phyloP scores from a whole-genome alignment of 2,797 vertebrate genomes.

The Silurus aristotelis region DNA sequence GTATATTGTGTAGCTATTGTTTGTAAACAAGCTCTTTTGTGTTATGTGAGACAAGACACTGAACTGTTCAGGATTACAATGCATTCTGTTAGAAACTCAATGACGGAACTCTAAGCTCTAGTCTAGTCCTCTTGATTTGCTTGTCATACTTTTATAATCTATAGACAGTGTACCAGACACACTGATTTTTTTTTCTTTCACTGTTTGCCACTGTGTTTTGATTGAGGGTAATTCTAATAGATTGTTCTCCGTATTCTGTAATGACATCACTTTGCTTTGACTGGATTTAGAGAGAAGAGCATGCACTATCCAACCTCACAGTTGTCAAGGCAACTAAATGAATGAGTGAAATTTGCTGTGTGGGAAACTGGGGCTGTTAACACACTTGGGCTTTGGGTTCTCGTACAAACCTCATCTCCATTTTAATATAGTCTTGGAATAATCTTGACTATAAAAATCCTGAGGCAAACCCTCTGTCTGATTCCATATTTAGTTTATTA shows the following conservation, averaged over 20 bases:
- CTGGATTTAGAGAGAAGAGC: slow-evolving; percentile 38
- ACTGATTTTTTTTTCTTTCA: slow-evolving; percentile 25
- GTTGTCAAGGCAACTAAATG: slow-evolving; percentile 54
- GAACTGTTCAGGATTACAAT: neutral
- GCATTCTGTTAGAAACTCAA: slow-evolving; percentile 26
- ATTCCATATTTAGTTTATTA: neutral
- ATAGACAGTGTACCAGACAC: neutral
- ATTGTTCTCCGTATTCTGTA: slow-evolving; percentile 34
- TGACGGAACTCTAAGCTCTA: slow-evolving; percentile 12
- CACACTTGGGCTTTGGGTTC: slow-evolving; percentile 1
- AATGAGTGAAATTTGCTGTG: slow-evolving; percentile 32
- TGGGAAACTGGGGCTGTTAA: slow-evolving; percentile 7
- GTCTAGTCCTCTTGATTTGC: slow-evolving; percentile 33
- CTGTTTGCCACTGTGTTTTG: slow-evolving; percentile 16
- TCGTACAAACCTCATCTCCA: neutral
- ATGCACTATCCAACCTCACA: slow-evolving; percentile 35
- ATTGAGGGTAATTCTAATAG: slow-evolving; percentile 28
- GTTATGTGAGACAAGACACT: neutral
- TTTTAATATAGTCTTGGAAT: neutral
- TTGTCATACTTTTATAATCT: slow-evolving; percentile 20
- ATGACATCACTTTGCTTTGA: slow-evolving; percentile 47
- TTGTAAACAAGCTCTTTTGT: neutral
- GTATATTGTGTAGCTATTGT: neutral
- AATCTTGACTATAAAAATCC: neutral
- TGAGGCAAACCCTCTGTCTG: neutral